Base-by-base conservation (phyloP, 2,797 vertebrate species). In the Salmo trutta region DNA sequence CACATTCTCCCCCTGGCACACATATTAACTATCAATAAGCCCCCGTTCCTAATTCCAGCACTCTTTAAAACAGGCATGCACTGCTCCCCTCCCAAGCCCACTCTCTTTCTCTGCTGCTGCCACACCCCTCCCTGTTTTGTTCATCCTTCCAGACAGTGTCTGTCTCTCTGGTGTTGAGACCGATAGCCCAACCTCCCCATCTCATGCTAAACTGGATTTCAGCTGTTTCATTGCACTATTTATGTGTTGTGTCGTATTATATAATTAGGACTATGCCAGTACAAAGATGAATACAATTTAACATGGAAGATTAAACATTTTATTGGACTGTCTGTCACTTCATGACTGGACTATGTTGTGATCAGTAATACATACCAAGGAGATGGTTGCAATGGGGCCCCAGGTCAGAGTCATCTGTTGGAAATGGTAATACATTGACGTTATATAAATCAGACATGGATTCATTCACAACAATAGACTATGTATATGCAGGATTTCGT, bases 1-100 rank as follows among this genome's bases (percentile, higher is more conserved):
- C 76, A 69, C 76, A 78, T 84, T 84, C 75, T 77, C 19, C 47
- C 10, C 64, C 72, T 76, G 64, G 36, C 64, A 85, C 74, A 82
- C 81, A 87, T 82, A 86, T 85, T 71, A 79, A 82, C 83, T 85
- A 86, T 87, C 84, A 88, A 89, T 87, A 89, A 82, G 47, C 41
- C 72, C 17, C 74, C 78, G 80, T 83, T 74, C 73, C 81, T 78
- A 79, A 85, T 86, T 86, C 75, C 79, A 75, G 51, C 70, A 74
- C 16, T 74, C 5, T 65, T 67, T 71, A 31, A 69, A 73, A 51
- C 29, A 53, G 53, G 24, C 65, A 76, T 69, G 15, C 31, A 70
- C 31, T 17, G 33, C 67, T 16, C 10, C 31, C 17, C 54, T 12
- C 53, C 33, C 19, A 36, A 7, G 4, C 52, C 52, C 52, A 17